Evolutionary conservation across 2,113 vertebrate genomes (phyloP).

Genomic region (Hoplias malabaricus): DNA sequence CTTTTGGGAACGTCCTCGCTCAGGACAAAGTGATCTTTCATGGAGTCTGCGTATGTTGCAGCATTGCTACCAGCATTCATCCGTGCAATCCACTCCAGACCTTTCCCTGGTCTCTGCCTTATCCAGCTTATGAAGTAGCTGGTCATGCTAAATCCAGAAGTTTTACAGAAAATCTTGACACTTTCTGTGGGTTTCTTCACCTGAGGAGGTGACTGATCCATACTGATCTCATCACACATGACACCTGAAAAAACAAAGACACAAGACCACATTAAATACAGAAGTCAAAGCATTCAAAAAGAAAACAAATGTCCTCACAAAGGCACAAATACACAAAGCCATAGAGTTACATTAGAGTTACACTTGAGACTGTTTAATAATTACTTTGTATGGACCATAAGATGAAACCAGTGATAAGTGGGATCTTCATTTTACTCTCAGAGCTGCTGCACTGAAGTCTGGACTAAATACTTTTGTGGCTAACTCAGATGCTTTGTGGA

Average conservation of each 20-base stretch:
- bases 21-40: constrained; percentile 22
- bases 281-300: too few species aligned
- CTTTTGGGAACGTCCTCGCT: constrained; percentile 2
- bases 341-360: too few species aligned
- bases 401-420: neutral
- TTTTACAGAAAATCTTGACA: constrained; percentile 38
- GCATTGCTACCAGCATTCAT: neutral
- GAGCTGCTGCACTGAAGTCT: neutral
- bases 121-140: constrained; percentile 10
- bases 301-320: too few species aligned
- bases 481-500: too few species aligned
- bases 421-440: constrained; percentile 30
- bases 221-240: neutral
- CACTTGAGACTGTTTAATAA: too few species aligned
- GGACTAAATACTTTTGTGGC: neutral
- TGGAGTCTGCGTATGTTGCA: neutral
- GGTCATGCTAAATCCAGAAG: neutral
- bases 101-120: constrained; percentile 30
- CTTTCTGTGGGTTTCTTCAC: constrained; percentile 22
- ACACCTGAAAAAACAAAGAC: neutral
- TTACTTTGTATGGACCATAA: neutral
- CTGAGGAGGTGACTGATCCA: constrained; percentile 24
- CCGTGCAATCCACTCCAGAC: constrained; percentile 42
- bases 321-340: too few species aligned
- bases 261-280: too few species aligned